phyloP scores from a whole-genome alignment of 92 coral and sea anemone genomes.

The Zoanthus solanderi region DNA sequence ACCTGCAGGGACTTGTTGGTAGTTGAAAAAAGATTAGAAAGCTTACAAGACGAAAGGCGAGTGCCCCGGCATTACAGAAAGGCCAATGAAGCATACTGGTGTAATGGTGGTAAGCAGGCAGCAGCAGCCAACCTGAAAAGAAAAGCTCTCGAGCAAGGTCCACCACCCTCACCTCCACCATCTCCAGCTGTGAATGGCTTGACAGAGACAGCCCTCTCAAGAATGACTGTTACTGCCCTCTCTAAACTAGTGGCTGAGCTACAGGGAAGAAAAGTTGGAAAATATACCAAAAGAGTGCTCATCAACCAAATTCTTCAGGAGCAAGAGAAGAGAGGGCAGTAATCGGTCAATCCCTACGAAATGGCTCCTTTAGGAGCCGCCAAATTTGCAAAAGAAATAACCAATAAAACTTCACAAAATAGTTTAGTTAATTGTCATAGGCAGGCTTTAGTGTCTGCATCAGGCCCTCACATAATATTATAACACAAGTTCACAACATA shows the following conservation, averaged over 20 bases:
- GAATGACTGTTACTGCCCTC: neutral
- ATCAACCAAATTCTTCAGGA: constrained; percentile 7
- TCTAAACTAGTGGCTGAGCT: neutral
- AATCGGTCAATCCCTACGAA: neutral
- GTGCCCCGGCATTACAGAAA: neutral
- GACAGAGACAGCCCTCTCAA: neutral
- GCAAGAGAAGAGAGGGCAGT: neutral
- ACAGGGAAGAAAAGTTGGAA: neutral
- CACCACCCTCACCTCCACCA: neutral
- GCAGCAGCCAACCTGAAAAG: neutral
- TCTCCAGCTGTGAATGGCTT: neutral
- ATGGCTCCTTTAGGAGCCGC: constrained; percentile 14
- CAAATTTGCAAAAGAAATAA: constrained; percentile 17
- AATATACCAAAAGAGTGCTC: neutral
- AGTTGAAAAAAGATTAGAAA: neutral
- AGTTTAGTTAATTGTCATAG: neutral
- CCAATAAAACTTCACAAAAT: constrained; percentile 9
- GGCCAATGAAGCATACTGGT: neutral
- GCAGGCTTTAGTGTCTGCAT: constrained; percentile 5
- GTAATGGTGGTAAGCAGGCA: neutral
- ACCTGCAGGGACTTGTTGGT: neutral
- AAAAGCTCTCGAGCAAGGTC: neutral
- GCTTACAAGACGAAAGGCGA: neutral
- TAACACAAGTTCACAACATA: constrained; percentile 12
- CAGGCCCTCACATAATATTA: constrained; percentile 8